Base-by-base conservation (phyloP, 2,797 vertebrate species). In the Myiotriccus ornatus region DNA sequence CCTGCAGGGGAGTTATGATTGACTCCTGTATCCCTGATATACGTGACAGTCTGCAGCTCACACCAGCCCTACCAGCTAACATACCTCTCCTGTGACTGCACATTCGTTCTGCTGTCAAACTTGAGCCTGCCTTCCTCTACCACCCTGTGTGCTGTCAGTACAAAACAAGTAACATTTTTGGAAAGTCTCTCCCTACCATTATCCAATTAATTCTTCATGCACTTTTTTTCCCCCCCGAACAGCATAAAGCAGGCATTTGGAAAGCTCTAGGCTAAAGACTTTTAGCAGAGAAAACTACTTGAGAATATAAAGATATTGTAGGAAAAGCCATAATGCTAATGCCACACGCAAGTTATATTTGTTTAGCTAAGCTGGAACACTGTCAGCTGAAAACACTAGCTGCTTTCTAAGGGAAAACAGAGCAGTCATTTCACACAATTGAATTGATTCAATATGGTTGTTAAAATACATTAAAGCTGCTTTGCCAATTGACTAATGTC, bases 361-460 rank as follows among this genome's bases (percentile, higher is more conserved):
- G 90, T 89, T 90, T 93, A 94, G 80, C 90, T 93, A 90, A 93
- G 89, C 87, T 96, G 92, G 89, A 96, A 94, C 63, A 57, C 59
- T 94, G 75, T 95, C 91, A 94, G 90, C 83, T 96, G 94, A 94
- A 93, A 96, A 96, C 91, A 95, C 95, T 96, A 84, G 95, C 94
- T 94, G 92, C 94, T 96, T 97, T 96, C 94, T 91, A 68, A 90
- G 89, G 93, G 94, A 96, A 96, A 96, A 96, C 79, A 93, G 81
- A 92, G 92, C 88, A 92, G 92, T 94, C 93, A 94, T 95, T 97
- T 92, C 93, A 84, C 67, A 87, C 82, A 90, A 96, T 91, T 88
- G 83, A 94, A 92, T 86, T 91, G 93, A 96, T 97, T 97, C 93
- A 96, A 80, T 86, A 92, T 95, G 92, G 89, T 84, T 89, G 93